These are phyloP conservation scores for Atta cephalotes DNA, from an alignment of 1,140 invertebrate genomes.

Conservation along the genomic window DNA sequence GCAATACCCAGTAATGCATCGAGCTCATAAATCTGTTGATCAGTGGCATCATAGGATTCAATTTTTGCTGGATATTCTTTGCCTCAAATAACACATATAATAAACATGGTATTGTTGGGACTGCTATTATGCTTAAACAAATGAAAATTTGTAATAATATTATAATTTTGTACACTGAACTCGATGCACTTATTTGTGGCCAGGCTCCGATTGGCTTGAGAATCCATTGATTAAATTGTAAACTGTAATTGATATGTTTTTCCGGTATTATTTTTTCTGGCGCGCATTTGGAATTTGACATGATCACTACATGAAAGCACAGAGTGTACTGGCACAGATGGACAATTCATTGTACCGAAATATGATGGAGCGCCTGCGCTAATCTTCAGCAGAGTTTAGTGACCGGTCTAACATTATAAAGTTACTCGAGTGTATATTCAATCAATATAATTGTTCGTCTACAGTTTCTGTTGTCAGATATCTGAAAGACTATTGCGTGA, in stretches of 20 bases:
- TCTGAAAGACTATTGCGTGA: not conserved
- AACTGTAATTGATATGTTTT: slow-evolving; percentile 5
- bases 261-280: not conserved
- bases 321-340: not conserved
- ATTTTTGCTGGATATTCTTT: slow-evolving; percentile 62
- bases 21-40: slow-evolving; percentile 77
- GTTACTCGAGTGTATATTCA: not conserved
- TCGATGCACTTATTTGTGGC: not conserved
- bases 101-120: slow-evolving; percentile 22
- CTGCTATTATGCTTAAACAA: slow-evolving; percentile 3
- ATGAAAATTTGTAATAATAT: not conserved
- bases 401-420: not conserved
- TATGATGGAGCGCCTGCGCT: slow-evolving; percentile 14
- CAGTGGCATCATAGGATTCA: slow-evolving; percentile 76
- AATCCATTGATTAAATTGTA: slow-evolving; percentile 60
- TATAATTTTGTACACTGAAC: not conserved
- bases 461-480: slow-evolving; percentile 8
- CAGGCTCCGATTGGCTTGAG: slow-evolving; percentile 66
- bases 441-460: slow-evolving; percentile 28
- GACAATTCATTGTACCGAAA: not conserved
- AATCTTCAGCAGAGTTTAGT: not conserved
- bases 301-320: slow-evolving; percentile 12
- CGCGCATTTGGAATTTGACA: not conserved
- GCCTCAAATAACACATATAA: slow-evolving; percentile 67
- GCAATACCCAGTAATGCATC: slow-evolving; percentile 75